These are phyloP conservation scores for Apis florea DNA, from an alignment of 1,140 invertebrate species.

Conservation along the genomic window DNA sequence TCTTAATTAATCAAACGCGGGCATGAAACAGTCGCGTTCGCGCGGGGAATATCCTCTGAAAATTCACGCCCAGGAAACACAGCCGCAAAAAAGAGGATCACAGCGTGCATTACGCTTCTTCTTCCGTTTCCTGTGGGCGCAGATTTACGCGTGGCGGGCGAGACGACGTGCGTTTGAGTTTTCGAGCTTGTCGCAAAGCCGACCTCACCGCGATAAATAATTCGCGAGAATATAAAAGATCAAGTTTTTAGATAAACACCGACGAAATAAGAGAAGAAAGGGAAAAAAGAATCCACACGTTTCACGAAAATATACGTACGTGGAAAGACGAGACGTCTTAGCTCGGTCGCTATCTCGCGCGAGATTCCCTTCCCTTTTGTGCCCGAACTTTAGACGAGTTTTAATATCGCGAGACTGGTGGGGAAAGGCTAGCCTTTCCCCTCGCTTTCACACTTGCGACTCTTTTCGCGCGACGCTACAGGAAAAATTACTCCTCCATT, in stretches of 20 bases:
- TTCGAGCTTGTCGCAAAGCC: slow-evolving; percentile 8
- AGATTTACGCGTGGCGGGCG: not conserved
- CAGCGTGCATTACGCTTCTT: not conserved
- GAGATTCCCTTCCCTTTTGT: slow-evolving; percentile 19
- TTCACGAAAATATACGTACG: not conserved
- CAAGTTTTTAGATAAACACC: not conserved
- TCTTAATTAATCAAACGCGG: too few relatives aligned
- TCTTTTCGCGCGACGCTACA: not conserved
- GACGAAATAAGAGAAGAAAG: too few relatives aligned
- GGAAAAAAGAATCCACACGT: not conserved
- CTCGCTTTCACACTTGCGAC: not conserved
- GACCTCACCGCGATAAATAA: slow-evolving; percentile 30
- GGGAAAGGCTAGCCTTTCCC: not conserved
- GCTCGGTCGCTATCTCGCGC: not conserved
- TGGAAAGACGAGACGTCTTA: slow-evolving; percentile 18
- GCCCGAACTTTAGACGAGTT: slow-evolving; percentile 21
- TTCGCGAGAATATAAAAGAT: slow-evolving; percentile 2
- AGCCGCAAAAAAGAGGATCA: not conserved
- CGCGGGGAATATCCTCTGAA: too few relatives aligned
- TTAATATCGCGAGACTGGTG: slow-evolving; percentile 27
- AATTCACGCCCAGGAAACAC: too few relatives aligned
- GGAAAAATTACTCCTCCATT: not conserved
- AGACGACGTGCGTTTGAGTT: too few relatives aligned
- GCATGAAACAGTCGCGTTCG: too few relatives aligned
- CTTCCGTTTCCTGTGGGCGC: not conserved